Evolutionary conservation across 2,888 invertebrate species (phyloP), one percentile per base, ranked within the genome.

Genomic region (Scelioninae gen. 2): DNA sequence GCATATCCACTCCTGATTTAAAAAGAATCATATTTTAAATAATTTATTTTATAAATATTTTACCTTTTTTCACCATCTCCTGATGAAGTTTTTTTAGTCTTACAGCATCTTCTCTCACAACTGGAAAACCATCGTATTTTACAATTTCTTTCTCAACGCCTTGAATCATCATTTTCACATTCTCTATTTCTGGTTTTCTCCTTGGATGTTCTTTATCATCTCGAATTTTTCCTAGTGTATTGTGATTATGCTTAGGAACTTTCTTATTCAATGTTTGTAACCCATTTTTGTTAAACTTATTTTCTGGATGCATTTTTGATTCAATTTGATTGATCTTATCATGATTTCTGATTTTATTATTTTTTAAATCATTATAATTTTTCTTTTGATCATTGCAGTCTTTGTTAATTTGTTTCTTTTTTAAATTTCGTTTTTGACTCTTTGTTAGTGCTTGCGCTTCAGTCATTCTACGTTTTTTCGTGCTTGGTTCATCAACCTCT

Each of bases 91-190:
- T 88, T 60, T 87, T 87, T 7, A 94, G 82, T 70, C 92, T 87
- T 22, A 90, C 89, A 0, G 91, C 92, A 87, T 93, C 93, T 82
- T 90, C 91, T 78, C 90, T 91, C 86, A 90, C 91, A 0, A 94
- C 88, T 15, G 92, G 92, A 81, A 92, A 93, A 1, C 93, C 92
- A 81, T 93, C 92, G 84, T 89, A 91, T 76, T 90, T 88, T 0
- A 89, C 87, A 22, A 92, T 83, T 79, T 91, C 89, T 16, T 92
- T 85, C 78, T 90, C 89, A 81, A 89, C 88, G 2, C 92, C 91
- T 85, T 92, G 91, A 13, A 92, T 89, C 28, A 89, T 88, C 33
- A 92, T 86, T 81, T 88, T 89, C 64, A 88, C 87, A 58, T 75
- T 7, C 5, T 74, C 77, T 0, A 84, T 82, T 7, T 83, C 82